phyloP scores from a whole-genome alignment of 2,113 vertebrate species.

The Vidua chalybeata region DNA sequence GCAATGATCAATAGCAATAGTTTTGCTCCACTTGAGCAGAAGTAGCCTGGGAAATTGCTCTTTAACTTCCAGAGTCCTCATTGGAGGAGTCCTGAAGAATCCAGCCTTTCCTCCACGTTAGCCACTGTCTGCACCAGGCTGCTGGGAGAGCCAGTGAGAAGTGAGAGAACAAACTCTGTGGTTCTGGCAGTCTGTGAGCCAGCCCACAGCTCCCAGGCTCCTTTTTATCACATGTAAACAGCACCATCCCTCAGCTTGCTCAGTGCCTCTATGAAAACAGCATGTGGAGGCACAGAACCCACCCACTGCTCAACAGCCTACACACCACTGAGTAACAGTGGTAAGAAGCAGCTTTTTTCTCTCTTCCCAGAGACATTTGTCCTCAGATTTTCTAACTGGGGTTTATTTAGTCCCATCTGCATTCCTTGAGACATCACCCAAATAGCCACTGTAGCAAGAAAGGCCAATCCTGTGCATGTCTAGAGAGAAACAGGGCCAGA shows the following conservation, averaged over 20 bases:
- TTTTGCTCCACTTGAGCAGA: neutral
- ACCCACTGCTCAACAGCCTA: conserved; percentile 40
- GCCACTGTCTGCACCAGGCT: neutral
- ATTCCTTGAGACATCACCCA: neutral
- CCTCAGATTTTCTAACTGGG: neutral
- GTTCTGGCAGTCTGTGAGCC: conserved; percentile 27
- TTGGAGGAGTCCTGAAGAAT: neutral
- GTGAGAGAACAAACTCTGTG: neutral
- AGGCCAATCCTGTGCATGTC: neutral
- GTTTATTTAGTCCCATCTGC: neutral
- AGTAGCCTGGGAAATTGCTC: neutral
- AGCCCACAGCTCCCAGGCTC: neutral
- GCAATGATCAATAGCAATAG: neutral
- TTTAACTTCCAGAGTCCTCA: neutral
- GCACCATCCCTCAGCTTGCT: conserved; percentile 35
- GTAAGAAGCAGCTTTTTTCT: neutral
- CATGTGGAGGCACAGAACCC: conserved; percentile 21
- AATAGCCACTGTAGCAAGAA: neutral
- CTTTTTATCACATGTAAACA: conserved; percentile 36
- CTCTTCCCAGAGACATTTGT: neutral
- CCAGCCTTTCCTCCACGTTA: neutral
- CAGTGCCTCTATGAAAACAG: conserved; percentile 29
- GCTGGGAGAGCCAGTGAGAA: neutral
- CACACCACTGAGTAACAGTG: conserved; percentile 21
- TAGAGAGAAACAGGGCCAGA: neutral